These are phyloP conservation scores for Drosophila koepferae DNA, from an alignment of 2,888 invertebrate genomes.

Conservation along the genomic window DNA sequence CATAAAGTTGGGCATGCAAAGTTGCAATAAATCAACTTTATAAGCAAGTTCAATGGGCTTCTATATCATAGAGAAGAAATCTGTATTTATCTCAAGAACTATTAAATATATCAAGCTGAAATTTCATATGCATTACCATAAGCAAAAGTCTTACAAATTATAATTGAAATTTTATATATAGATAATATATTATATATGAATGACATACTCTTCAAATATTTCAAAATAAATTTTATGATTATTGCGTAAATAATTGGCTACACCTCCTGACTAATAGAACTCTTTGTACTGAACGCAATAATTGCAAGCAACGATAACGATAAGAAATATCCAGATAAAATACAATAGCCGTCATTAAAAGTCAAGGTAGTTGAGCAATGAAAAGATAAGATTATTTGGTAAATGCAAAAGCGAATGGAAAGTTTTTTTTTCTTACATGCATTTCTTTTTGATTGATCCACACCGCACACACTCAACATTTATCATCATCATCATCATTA, in stretches of 20 bases:
- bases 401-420: constrained; percentile 20
- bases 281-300: constrained; percentile 1
- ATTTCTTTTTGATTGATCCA: constrained; percentile 31
- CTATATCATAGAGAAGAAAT: background rate
- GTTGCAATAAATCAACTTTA: background rate
- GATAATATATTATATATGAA: background rate
- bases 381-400: constrained; percentile 17
- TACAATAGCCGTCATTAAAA: background rate
- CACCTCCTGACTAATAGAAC: constrained; percentile 10
- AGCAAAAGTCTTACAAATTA: too few species aligned
- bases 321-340: background rate
- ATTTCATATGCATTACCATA: background rate
- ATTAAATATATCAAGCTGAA: background rate
- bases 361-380: constrained; percentile 2
- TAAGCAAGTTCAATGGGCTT: constrained; percentile 6
- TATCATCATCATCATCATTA: constrained; percentile 1
- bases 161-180: too few species aligned
- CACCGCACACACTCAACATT: constrained; percentile 33
- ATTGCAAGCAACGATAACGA: background rate
- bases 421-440: constrained; percentile 2
- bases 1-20: constrained; percentile 1
- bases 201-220: background rate
- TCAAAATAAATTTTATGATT: background rate
- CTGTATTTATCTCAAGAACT: background rate
- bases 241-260: constrained; percentile 8